These are phyloP conservation scores for Nasonia giraulti DNA, from an alignment of 1,140 invertebrate genomes.

Conservation along the genomic window DNA sequence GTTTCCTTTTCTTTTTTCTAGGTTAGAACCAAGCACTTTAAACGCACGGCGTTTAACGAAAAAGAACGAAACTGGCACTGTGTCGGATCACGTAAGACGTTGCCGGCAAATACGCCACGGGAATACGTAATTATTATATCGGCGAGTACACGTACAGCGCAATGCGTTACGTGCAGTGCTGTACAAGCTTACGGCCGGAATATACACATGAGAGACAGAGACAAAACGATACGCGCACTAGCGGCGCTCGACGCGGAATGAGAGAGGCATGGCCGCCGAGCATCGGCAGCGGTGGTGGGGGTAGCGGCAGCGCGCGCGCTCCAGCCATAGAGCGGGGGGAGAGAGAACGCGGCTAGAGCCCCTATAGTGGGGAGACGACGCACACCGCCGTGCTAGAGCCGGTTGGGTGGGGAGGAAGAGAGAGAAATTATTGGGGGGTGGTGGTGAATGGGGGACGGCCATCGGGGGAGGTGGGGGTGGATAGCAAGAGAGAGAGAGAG, in stretches of 20 bases:
- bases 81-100: not conserved
- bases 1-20: not conserved
- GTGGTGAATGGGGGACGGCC: not conserved
- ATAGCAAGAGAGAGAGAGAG: slow-evolving; percentile 19
- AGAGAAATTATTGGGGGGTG: slow-evolving; percentile 23
- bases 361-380: not conserved
- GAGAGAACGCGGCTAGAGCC: not conserved
- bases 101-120: not conserved
- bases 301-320: slow-evolving; percentile 8
- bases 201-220: not conserved
- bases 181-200: not conserved
- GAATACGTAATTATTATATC: not conserved
- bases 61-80: not conserved
- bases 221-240: slow-evolving; percentile 43
- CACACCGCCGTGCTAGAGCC: not conserved
- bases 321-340: not conserved
- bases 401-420: not conserved
- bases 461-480: not conserved
- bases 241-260: slow-evolving; percentile 49
- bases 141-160: not conserved
- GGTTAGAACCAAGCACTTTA: not conserved
- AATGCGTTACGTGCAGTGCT: not conserved
- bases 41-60: not conserved
- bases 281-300: slow-evolving; percentile 40
- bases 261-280: slow-evolving; percentile 45